Evolutionary conservation across 2,113 vertebrate species (phyloP).

Genomic region (Cyprinodon brontotheroides): DNA sequence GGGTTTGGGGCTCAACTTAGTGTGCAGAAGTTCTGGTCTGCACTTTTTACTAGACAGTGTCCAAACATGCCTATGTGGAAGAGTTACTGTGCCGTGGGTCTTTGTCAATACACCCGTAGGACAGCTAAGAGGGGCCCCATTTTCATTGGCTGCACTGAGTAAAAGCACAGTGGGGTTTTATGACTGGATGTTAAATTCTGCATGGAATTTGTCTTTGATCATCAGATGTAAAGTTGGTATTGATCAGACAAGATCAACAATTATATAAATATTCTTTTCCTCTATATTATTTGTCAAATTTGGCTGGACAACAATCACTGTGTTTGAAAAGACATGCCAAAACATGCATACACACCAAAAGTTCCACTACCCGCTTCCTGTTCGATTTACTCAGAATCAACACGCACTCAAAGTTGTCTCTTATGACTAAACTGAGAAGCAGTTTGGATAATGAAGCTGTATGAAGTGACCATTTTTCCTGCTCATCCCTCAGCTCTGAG

Average conservation of each 20-base stretch:
- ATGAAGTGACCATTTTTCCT: constrained; percentile 77
- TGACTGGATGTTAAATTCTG: constrained; percentile 42
- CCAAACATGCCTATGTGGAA: constrained; percentile 75
- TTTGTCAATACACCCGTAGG: constrained; percentile 70
- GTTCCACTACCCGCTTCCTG: not conserved
- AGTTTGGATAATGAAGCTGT: constrained; percentile 63
- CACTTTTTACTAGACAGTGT: constrained; percentile 66
- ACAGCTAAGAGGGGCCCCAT: constrained; percentile 52
- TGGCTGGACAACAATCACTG: not conserved
- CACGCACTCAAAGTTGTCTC: constrained; percentile 33
- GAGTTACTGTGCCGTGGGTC: constrained; percentile 70
- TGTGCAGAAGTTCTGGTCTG: constrained; percentile 67
- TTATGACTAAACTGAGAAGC: constrained; percentile 48
- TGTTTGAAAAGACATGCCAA: not conserved
- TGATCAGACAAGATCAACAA: constrained; percentile 20
- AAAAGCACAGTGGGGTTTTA: constrained; percentile 18
- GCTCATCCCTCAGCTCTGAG: constrained; percentile 69
- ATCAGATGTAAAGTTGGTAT: constrained; percentile 15
- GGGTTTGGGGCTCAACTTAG: constrained; percentile 48
- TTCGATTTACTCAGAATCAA: constrained; percentile 1
- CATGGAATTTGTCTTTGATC: constrained; percentile 24
- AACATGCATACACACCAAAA: not conserved
- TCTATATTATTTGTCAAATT: constrained; percentile 4
- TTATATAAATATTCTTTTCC: constrained; percentile 11
- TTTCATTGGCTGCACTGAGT: constrained; percentile 37